These are phyloP conservation scores for Hymenopus coronatus DNA, from an alignment of 2,888 invertebrate genomes.

Conservation along the genomic window DNA sequence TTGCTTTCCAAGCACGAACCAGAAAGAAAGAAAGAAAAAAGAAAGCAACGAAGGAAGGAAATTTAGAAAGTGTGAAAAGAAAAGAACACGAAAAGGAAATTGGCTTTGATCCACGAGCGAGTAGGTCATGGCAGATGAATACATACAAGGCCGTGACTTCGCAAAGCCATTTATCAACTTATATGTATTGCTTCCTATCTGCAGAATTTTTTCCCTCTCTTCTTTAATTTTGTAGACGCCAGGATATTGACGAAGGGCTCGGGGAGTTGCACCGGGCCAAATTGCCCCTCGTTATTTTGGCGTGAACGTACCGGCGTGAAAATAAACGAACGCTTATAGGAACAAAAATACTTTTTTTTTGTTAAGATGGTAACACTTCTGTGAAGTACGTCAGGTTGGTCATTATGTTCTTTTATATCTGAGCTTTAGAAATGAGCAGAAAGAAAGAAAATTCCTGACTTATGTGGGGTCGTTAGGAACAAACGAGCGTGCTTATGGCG, in stretches of 20 bases:
- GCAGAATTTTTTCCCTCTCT: neutral
- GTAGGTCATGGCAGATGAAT: neutral
- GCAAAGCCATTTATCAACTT: neutral
- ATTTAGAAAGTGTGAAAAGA: neutral
- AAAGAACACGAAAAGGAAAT: neutral
- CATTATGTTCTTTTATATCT: neutral
- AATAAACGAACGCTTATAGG: neutral
- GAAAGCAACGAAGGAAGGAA: neutral
- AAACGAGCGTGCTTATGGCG: too few species aligned
- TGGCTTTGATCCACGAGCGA: neutral
- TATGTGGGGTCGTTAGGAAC: too few species aligned
- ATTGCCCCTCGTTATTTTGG: neutral
- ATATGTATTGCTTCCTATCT: neutral
- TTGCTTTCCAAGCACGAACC: neutral
- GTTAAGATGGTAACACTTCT: neutral
- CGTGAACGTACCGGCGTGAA: neutral
- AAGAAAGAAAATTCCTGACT: too few species aligned
- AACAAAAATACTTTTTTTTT: neutral
- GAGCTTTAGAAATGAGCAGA: neutral
- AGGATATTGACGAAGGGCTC: neutral
- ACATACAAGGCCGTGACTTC: neutral
- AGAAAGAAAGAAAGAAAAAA: neutral
- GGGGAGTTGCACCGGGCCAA: neutral
- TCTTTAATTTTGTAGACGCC: neutral
- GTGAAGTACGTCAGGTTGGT: neutral